Percentiles rank a stretch among this genome's conserved stretches.
phyloP scores from a whole-genome alignment of 2,888 invertebrate genomes.

The Acleris literana region DNA sequence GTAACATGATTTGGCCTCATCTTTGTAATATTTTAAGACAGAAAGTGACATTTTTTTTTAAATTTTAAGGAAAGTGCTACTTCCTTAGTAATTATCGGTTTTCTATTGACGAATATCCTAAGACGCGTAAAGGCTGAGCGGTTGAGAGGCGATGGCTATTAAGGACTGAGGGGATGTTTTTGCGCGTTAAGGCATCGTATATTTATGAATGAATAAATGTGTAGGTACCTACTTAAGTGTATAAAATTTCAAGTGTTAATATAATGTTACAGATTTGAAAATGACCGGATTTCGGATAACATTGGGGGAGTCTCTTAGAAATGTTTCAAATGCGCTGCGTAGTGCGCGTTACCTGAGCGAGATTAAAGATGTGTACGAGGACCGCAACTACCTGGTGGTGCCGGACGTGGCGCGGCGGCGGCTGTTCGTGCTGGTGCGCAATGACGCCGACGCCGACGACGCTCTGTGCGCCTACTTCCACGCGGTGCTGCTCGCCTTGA shows the following conservation, averaged over 20 bases:
- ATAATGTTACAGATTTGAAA: constrained; percentile 75
- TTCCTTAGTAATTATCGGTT: too few species aligned
- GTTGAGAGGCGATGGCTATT: too few species aligned
- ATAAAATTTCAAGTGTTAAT: too few species aligned
- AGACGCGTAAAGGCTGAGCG: too few species aligned
- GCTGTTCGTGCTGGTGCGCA: constrained; percentile 83
- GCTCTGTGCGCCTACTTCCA: constrained; percentile 88
- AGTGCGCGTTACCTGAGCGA: constrained; percentile 58
- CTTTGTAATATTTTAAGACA: too few species aligned
- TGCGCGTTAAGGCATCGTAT: too few species aligned
- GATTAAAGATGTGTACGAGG: constrained; percentile 70
- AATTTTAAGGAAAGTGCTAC: not conserved
- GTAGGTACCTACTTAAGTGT: too few species aligned
- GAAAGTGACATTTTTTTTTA: too few species aligned
- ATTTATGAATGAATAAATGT: too few species aligned
- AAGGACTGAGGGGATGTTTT: too few species aligned
- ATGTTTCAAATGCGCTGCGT: constrained; percentile 48
- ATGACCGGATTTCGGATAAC: constrained; percentile 86
- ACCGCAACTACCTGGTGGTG: constrained; percentile 81
- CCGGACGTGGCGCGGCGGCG: constrained; percentile 69
- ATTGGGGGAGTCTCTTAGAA: constrained; percentile 82
- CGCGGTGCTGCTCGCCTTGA: constrained; percentile 80
- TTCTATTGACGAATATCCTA: too few species aligned
- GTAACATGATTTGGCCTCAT: too few species aligned
- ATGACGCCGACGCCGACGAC: constrained; percentile 76